A percentile compares a stretch with the other conserved stretches of the same genome.
Evolutionary conservation across 2,113 vertebrate species (phyloP).

Genomic region (Leptosomus discolor): DNA sequence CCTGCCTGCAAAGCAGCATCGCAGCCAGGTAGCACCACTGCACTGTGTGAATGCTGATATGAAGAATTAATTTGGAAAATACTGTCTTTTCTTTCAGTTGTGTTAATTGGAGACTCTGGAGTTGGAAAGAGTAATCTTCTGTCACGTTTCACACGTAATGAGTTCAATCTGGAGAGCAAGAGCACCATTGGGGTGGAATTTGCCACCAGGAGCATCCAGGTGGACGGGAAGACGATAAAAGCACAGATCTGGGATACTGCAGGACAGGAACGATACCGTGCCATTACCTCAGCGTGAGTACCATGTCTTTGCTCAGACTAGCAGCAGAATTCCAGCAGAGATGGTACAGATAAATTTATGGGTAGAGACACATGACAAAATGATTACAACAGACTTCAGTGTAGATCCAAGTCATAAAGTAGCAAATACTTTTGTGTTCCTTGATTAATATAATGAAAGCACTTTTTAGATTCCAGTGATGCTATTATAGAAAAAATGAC

Average conservation of each 20-base stretch:
- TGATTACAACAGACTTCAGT: not conserved
- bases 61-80: not conserved
- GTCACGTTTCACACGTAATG: constrained; percentile 95
- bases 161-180: constrained; percentile 98
- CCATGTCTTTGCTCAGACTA: not conserved
- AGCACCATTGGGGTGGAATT: constrained; percentile 98
- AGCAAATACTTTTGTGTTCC: not conserved
- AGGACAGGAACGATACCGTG: constrained; percentile 94
- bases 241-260: constrained; percentile 98
- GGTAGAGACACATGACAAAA: not conserved
- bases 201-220: constrained; percentile 95
- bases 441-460: not conserved
- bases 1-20: fast-evolving
- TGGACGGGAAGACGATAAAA: constrained; percentile 96
- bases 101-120: constrained; percentile 94
- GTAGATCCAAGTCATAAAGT: not conserved
- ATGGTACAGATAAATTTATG: not conserved
- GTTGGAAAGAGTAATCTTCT: constrained; percentile 97
- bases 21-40: not conserved
- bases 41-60: fast-evolving
- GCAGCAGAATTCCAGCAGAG: not conserved
- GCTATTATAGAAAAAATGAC: not conserved
- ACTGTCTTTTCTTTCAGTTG: constrained; percentile 75
- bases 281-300: constrained; percentile 96
- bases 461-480: not conserved